These are phyloP conservation scores for Catostomus latipinnis DNA, from an alignment of 2,797 vertebrate species.

Conservation along the genomic window DNA sequence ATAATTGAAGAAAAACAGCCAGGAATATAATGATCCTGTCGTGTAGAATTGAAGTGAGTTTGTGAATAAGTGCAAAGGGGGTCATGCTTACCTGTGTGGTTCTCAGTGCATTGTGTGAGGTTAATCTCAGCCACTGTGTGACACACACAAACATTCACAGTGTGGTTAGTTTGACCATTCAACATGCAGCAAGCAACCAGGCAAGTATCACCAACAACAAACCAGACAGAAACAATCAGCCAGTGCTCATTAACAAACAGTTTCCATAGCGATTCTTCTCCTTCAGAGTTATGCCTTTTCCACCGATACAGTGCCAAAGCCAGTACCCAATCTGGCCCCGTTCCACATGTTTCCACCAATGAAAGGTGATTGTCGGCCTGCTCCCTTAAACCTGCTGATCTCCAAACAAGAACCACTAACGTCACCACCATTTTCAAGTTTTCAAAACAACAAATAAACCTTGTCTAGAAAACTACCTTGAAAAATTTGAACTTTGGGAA, in stretches of 20 bases:
- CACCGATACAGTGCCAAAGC: background rate
- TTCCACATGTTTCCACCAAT: background rate
- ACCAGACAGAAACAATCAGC: constrained; percentile 30
- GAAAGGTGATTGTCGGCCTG: no score
- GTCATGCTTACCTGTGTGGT: constrained; percentile 87
- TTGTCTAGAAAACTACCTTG: no score
- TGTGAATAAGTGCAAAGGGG: constrained; percentile 5
- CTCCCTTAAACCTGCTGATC: background rate
- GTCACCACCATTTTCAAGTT: background rate
- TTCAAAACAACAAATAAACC: no score
- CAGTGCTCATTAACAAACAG: constrained; percentile 9
- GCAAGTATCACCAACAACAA: constrained; percentile 28
- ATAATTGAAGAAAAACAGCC: background rate
- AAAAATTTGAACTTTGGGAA: no score
- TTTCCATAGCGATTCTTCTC: background rate
- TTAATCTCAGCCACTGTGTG: constrained; percentile 99
- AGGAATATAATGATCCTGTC: background rate
- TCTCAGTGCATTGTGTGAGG: constrained; percentile 90
- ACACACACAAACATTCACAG: constrained; percentile 59
- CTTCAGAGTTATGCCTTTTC: background rate
- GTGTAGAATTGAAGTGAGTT: background rate
- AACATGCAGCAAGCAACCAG: constrained; percentile 49
- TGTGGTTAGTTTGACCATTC: constrained; percentile 68
- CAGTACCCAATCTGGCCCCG: background rate
- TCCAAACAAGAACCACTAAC: background rate